These are phyloP conservation scores for Tetranychus truncatus DNA, from an alignment of 2,888 invertebrate species.

Conservation along the genomic window DNA sequence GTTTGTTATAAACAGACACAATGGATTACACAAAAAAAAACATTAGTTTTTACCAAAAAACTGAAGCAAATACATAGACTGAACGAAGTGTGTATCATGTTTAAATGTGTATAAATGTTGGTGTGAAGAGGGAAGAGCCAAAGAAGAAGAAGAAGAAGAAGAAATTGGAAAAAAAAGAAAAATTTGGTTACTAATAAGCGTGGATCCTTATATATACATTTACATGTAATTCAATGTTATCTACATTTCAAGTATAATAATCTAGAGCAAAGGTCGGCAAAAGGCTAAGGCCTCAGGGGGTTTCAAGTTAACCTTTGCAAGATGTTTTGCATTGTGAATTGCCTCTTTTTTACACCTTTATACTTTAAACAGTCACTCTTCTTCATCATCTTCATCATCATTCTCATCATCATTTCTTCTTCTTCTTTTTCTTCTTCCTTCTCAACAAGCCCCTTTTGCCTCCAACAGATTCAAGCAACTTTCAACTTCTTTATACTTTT, in stretches of 20 bases:
- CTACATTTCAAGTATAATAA: background rate
- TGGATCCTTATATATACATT: background rate
- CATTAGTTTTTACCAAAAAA: no score
- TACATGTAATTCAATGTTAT: background rate
- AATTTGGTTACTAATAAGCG: conserved; percentile 1
- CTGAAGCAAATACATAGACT: no score
- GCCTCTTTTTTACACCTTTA: conserved; percentile 1
- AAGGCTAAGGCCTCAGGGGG: background rate
- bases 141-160: background rate
- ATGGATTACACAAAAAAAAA: no score
- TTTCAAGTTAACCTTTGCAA: background rate
- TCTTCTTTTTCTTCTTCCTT: background rate
- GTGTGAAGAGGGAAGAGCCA: background rate
- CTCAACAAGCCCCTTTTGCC: background rate
- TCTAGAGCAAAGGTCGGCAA: background rate
- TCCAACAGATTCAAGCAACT: background rate
- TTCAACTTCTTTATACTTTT: background rate
- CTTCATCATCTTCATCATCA: background rate
- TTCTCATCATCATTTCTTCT: no score
- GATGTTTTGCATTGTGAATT: background rate
- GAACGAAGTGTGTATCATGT: no score
- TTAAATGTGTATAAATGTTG: background rate
- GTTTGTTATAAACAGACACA: no score
- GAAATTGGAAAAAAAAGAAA: background rate
- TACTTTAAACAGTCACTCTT: background rate